Evolutionary conservation across 2,888 invertebrate genomes (phyloP).

Genomic region (Entomobrya multifasciata): DNA sequence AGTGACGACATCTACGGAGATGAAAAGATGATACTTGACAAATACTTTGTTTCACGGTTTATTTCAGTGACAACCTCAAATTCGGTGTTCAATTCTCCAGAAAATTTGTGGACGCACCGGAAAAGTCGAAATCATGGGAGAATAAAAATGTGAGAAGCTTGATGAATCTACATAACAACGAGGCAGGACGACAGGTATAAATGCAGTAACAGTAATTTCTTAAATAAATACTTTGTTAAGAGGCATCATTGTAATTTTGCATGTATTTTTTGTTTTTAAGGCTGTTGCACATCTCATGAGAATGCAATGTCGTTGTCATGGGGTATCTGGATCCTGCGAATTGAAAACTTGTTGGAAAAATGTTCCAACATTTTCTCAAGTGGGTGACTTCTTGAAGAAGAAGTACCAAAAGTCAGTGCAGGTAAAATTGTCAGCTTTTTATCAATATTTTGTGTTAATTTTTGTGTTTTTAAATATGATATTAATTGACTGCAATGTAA

Average conservation of each 20-base stretch:
- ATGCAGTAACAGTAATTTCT: no score
- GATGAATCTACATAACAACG: constrained; percentile 84
- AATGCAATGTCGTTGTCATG: constrained; percentile 84
- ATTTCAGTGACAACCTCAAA: constrained; percentile 83
- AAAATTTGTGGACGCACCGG: constrained; percentile 84
- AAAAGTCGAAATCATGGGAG: constrained; percentile 81
- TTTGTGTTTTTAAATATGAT: neutral
- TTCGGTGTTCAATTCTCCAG: constrained; percentile 84
- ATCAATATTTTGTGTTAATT: no score
- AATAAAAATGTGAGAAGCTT: constrained; percentile 82
- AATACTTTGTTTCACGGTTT: constrained; percentile 5
- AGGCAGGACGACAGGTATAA: constrained; percentile 83
- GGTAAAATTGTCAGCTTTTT: constrained; percentile 73
- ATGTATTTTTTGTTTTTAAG: constrained; percentile 79
- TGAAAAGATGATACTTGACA: constrained; percentile 32
- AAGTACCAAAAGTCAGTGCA: constrained; percentile 84
- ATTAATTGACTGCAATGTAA: no score
- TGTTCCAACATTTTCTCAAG: constrained; percentile 83
- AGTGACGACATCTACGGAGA: constrained; percentile 21
- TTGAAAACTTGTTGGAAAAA: constrained; percentile 85
- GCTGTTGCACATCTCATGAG: constrained; percentile 82
- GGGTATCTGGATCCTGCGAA: constrained; percentile 84
- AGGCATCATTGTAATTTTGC: no score
- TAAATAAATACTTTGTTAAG: no score
- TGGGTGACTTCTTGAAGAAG: constrained; percentile 83